Percentiles rank a stretch among this genome's conserved stretches.
phyloP scores from a whole-genome alignment of 2,888 invertebrate genomes.

The Hyposoter dolosus region DNA sequence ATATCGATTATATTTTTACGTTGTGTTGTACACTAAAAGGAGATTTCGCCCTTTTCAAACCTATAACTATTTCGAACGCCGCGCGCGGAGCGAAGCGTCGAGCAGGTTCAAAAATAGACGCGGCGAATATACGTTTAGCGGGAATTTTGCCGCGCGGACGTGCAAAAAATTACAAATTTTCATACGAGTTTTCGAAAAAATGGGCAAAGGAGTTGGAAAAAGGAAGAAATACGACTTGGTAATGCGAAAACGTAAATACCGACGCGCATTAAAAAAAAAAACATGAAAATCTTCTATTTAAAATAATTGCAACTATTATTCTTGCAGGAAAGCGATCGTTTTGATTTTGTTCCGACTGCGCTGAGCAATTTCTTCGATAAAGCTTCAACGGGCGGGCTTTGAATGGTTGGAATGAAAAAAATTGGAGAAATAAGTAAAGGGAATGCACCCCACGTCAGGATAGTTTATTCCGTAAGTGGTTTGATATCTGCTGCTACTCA shows the following conservation, averaged over 20 bases:
- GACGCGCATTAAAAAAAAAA: too few relatives aligned
- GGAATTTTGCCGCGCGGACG: background rate
- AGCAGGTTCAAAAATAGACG: slow-evolving; percentile 7
- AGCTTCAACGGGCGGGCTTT: too few relatives aligned
- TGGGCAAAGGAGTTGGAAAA: too few relatives aligned
- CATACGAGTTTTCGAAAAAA: background rate
- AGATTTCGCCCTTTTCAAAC: background rate
- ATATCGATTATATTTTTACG: background rate
- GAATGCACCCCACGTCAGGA: slow-evolving; percentile 28
- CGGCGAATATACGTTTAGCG: background rate
- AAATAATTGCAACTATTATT: too few relatives aligned
- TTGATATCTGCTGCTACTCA: slow-evolving; percentile 9
- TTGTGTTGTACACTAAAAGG: background rate
- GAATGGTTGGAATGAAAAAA: slow-evolving; percentile 25
- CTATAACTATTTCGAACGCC: background rate
- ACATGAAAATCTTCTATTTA: too few relatives aligned
- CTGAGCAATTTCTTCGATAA: too few relatives aligned
- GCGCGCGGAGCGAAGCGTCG: background rate
- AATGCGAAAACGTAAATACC: too few relatives aligned
- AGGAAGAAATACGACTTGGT: too few relatives aligned
- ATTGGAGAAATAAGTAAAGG: background rate
- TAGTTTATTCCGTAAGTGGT: slow-evolving; percentile 56
- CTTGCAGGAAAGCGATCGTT: too few relatives aligned
- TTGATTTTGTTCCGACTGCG: too few relatives aligned
- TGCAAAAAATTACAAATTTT: background rate